Conservation (phyloP, 2,797 vertebrate genomes). For the Caiman crocodilus region DNA sequence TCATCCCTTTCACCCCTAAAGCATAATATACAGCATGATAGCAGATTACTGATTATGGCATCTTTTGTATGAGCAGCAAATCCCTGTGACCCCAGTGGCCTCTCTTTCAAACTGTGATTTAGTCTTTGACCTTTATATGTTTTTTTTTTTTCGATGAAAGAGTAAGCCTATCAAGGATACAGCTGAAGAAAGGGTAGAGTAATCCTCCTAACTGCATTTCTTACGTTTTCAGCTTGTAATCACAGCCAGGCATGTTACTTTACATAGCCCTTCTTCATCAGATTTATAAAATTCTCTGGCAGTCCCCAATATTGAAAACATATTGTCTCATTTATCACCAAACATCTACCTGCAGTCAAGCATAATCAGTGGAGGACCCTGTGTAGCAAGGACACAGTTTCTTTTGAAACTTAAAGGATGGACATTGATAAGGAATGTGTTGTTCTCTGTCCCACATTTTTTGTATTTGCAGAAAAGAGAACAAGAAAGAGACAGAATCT, state of each 20-base stretch:
- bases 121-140: slow-evolving; percentile 42
- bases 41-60: slow-evolving; percentile 37
- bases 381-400: neutral
- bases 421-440: neutral
- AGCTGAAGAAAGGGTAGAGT: neutral
- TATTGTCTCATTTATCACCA: neutral
- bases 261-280: neutral
- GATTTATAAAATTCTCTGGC: neutral
- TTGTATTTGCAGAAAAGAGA: neutral
- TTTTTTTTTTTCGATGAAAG: neutral
- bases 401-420: neutral
- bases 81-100: slow-evolving; percentile 29
- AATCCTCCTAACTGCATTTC: neutral
- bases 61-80: slow-evolving; percentile 55
- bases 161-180: neutral
- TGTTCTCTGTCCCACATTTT: neutral
- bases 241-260: neutral
- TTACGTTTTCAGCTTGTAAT: neutral
- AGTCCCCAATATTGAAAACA: neutral
- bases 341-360: neutral
- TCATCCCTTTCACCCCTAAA: slow-evolving; percentile 27
- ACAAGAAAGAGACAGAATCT: neutral
- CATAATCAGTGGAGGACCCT: too few relatives aligned
- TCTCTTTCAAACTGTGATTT: neutral
- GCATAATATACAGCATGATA: neutral